Base-by-base conservation (phyloP, 2,888 invertebrate species). In the Apotomis betuletana region DNA sequence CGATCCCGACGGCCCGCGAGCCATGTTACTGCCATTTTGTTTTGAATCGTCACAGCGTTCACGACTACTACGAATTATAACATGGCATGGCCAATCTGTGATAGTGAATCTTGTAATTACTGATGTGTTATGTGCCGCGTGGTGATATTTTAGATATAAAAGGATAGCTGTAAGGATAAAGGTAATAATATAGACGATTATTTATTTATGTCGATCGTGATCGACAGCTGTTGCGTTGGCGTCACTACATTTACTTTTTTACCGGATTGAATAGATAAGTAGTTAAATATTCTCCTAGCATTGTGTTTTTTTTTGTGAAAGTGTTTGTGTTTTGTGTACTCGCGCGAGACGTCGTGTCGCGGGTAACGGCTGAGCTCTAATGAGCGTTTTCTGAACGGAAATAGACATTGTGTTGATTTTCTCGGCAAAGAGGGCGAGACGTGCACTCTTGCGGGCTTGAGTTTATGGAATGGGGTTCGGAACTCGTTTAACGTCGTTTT, bases 11-110 rank as follows among this genome's bases (percentile, higher is more conserved):
- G 72, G 73, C 77, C 69, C 76, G 75, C 77, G 73, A 74, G 70
- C 75, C 72, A 64, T 62, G 74, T 74, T 77, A 77, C 77, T 83
- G 81, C 85, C 85, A 85, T 85, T 85, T 85, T 85, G 84, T 83
- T 75, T 78, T 79, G 75, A 77, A 77, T 77, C 82, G 80, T 80
- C 82, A 77, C 74, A 67, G 76, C 60, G 80, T 77, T 70, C 77
- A 74, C 75, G 78, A 73, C 79, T 81, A n/a, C 67, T 60, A 65
- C 76, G 64, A 65, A 70, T 68, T 58, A 52, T 73, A 54, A 62
- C 57, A 49, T 68, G 75, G 78, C 5, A 5, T 78, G 77, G 77
- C 75, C 64, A 73, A 74, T 72, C 27, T 67, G 55, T 67, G 75
- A 76, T 74, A 57, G 27, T 44, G 72, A 71, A 72, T 69, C 62